These are phyloP conservation scores for Lithophane ornitopus DNA, from an alignment of 2,888 invertebrate genomes.

Conservation along the genomic window DNA sequence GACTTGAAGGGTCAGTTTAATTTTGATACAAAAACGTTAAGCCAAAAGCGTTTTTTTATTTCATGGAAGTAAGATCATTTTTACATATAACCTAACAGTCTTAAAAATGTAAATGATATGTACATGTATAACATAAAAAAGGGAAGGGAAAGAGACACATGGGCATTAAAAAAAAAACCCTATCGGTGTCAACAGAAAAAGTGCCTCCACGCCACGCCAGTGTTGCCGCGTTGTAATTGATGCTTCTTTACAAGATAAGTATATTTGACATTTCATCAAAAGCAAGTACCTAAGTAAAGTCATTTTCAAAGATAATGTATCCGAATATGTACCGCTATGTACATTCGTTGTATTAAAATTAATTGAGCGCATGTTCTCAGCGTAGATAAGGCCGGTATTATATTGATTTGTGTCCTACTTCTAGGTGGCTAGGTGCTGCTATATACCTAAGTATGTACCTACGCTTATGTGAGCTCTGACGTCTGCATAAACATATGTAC, in stretches of 20 bases:
- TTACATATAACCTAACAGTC: too few relatives aligned
- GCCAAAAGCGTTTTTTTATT: too few relatives aligned
- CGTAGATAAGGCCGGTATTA: constrained; percentile 31
- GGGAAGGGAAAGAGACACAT: too few relatives aligned
- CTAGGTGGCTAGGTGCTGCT: constrained; percentile 47
- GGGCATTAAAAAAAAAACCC: neutral
- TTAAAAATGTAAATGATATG: too few relatives aligned
- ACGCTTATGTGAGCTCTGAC: constrained; percentile 40
- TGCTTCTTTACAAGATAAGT: neutral
- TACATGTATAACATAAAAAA: too few relatives aligned
- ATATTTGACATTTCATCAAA: constrained; percentile 1
- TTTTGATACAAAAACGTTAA: neutral
- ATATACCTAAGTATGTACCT: constrained; percentile 29
- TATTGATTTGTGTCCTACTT: constrained; percentile 60
- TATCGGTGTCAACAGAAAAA: neutral
- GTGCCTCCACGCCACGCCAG: neutral
- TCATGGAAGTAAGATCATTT: too few relatives aligned
- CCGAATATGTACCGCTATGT: constrained; percentile 1
- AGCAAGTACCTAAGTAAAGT: neutral
- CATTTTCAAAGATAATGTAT: constrained; percentile 16
- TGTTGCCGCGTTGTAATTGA: neutral
- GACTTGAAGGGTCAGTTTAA: neutral
- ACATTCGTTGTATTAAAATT: constrained; percentile 44
- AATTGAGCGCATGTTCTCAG: constrained; percentile 51
- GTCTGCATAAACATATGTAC: constrained; percentile 30